These are phyloP conservation scores for Percopsis transmontana DNA, from an alignment of 2,113 vertebrate species.

Conservation along the genomic window DNA sequence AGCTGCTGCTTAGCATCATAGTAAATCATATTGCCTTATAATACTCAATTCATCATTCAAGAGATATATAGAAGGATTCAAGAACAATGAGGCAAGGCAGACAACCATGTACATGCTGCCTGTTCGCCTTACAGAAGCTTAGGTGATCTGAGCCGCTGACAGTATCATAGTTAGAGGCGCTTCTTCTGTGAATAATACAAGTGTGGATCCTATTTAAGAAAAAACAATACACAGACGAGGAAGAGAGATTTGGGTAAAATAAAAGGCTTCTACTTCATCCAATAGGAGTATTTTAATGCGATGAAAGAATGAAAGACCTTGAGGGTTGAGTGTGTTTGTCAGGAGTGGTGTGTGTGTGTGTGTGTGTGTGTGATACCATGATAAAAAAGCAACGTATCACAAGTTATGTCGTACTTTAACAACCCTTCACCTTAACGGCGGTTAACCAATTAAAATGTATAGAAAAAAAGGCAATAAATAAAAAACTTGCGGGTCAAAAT, in stretches of 20 bases:
- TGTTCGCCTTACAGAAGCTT: conserved; percentile 1
- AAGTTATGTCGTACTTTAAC: too few relatives aligned
- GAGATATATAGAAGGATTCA: conserved; percentile 1
- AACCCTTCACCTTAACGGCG: too few relatives aligned
- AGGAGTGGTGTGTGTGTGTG: too few relatives aligned
- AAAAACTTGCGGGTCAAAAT: too few relatives aligned
- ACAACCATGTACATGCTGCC: conserved; percentile 3
- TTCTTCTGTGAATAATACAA: conserved; percentile 2
- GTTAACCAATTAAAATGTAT: too few relatives aligned
- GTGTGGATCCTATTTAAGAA: conserved; percentile 3
- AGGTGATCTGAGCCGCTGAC: conserved; percentile 15
- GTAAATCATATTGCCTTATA: background rate
- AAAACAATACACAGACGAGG: background rate
- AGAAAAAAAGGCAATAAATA: too few relatives aligned
- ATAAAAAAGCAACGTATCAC: too few relatives aligned
- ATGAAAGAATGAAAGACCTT: too few relatives aligned
- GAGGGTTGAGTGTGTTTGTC: too few relatives aligned
- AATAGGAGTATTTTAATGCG: background rate
- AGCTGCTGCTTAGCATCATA: background rate
- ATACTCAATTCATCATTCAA: background rate
- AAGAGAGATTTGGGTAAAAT: background rate
- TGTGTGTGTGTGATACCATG: too few relatives aligned
- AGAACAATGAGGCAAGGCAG: conserved; percentile 6
- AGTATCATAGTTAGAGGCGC: conserved; percentile 22
- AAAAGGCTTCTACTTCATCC: conserved; percentile 1